phyloP scores from a whole-genome alignment of 2,113 vertebrate genomes.

The Lampris incognitus region DNA sequence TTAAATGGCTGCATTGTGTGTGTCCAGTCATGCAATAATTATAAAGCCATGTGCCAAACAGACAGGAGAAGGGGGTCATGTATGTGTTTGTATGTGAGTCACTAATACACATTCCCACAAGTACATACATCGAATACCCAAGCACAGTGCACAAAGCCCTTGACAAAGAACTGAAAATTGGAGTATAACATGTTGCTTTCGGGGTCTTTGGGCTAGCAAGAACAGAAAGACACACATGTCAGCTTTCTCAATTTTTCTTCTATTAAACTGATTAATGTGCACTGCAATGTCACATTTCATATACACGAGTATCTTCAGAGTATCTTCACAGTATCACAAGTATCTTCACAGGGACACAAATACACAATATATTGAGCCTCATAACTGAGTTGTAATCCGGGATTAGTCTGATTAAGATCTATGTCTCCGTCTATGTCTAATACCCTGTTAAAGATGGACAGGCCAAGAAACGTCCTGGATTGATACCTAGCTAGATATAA shows the following conservation, averaged over 20 bases:
- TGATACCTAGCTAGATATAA: constrained; percentile 28
- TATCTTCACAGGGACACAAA: neutral
- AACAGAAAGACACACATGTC: constrained; percentile 13
- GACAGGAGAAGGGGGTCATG: constrained; percentile 50
- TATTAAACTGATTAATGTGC: too few relatives aligned
- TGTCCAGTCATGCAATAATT: constrained; percentile 65
- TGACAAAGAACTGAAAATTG: constrained; percentile 16
- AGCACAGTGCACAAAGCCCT: constrained; percentile 12
- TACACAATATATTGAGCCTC: constrained; percentile 7
- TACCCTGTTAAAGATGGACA: constrained; percentile 38
- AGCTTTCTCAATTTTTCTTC: constrained; percentile 8
- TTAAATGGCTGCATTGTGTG: constrained; percentile 53
- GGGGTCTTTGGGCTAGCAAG: constrained; percentile 19
- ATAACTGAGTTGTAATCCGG: constrained; percentile 57
- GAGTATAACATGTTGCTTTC: constrained; percentile 34
- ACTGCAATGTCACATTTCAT: constrained; percentile 6
- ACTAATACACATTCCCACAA: neutral
- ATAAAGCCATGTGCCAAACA: constrained; percentile 34
- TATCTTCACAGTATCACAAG: neutral
- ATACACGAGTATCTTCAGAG: constrained; percentile 31
- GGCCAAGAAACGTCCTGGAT: constrained; percentile 29
- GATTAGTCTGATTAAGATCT: constrained; percentile 69
- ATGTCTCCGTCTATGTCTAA: constrained; percentile 25
- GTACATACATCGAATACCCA: neutral
- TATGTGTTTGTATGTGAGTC: constrained; percentile 10